Evolutionary conservation across 2,888 invertebrate genomes (phyloP).

Genomic region (Stenoptilia bipunctidactyla): DNA sequence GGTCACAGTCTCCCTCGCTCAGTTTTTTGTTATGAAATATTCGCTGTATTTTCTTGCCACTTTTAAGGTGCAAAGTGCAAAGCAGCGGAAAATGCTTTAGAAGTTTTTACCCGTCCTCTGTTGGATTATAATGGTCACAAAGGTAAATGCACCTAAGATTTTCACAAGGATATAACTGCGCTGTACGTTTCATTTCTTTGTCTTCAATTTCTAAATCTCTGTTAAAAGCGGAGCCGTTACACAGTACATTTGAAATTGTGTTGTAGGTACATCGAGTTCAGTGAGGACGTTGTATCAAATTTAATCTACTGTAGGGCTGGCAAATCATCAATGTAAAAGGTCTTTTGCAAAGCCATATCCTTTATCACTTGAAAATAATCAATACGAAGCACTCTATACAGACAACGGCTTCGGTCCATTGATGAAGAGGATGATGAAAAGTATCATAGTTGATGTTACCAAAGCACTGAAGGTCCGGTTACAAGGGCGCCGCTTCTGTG

Average conservation of each 20-base stretch:
- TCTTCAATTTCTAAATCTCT: background rate
- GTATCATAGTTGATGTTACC: conserved; percentile 41
- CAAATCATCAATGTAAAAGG: background rate
- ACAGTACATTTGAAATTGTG: background rate
- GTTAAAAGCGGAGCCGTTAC: background rate
- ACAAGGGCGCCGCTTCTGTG: conserved; percentile 52
- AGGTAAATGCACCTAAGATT: conserved; percentile 6
- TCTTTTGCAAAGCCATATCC: conserved; percentile 3
- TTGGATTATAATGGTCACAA: conserved; percentile 16
- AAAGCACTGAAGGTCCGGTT: conserved; percentile 43
- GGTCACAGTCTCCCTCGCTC: conserved; percentile 33
- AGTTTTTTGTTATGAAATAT: conserved; percentile 39
- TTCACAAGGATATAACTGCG: background rate
- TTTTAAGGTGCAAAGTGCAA: conserved; percentile 29
- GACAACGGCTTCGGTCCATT: background rate
- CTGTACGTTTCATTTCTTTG: background rate
- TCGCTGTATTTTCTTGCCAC: conserved; percentile 29
- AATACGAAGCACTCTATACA: conserved; percentile 22
- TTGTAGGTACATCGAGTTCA: background rate
- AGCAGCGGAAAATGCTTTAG: conserved; percentile 26
- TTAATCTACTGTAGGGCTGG: conserved; percentile 2
- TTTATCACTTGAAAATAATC: conserved; percentile 17
- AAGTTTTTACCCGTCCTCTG: conserved; percentile 20
- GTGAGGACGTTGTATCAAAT: background rate
- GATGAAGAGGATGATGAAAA: conserved; percentile 33